Conservation (phyloP, 2,888 invertebrate genomes). For the Megaustenia siamemsis region DNA sequence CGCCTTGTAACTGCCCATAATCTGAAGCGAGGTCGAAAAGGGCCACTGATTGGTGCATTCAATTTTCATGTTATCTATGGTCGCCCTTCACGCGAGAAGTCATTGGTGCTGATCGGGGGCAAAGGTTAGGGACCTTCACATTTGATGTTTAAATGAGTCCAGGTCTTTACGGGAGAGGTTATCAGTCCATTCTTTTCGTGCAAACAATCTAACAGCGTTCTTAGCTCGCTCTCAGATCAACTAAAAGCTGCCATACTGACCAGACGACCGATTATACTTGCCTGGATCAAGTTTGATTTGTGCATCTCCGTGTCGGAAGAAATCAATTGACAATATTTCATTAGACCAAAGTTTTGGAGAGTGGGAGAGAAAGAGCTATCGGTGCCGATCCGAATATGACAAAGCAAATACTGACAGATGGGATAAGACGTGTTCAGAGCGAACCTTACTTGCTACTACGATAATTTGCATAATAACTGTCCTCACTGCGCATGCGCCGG, state of each 20-base stretch:
- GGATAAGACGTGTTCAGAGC: slow-evolving; percentile 19
- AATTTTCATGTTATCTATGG: background rate
- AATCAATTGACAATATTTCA: slow-evolving; percentile 51
- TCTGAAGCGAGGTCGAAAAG: background rate
- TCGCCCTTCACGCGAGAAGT: background rate
- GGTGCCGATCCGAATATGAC: slow-evolving; percentile 3
- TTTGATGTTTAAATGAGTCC: background rate
- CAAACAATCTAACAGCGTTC: slow-evolving; percentile 9
- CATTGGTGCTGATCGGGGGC: background rate
- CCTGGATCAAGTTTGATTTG: slow-evolving; percentile 24
- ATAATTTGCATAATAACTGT: slow-evolving; percentile 58
- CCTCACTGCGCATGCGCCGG: slow-evolving; percentile 40
- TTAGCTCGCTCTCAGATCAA: background rate
- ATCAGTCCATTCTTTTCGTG: background rate
- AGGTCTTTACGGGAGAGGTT: background rate
- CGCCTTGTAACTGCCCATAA: background rate
- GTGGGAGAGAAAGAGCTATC: background rate
- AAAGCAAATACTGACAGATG: slow-evolving; percentile 54
- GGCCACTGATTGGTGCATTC: background rate
- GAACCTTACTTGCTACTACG: slow-evolving; percentile 47
- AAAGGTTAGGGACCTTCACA: background rate
- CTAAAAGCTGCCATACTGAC: background rate
- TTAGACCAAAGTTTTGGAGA: background rate
- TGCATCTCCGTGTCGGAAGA: slow-evolving; percentile 19
- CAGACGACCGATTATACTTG: background rate